Evolutionary conservation across 2,888 invertebrate species (phyloP).

Genomic region (Trilocha varians): DNA sequence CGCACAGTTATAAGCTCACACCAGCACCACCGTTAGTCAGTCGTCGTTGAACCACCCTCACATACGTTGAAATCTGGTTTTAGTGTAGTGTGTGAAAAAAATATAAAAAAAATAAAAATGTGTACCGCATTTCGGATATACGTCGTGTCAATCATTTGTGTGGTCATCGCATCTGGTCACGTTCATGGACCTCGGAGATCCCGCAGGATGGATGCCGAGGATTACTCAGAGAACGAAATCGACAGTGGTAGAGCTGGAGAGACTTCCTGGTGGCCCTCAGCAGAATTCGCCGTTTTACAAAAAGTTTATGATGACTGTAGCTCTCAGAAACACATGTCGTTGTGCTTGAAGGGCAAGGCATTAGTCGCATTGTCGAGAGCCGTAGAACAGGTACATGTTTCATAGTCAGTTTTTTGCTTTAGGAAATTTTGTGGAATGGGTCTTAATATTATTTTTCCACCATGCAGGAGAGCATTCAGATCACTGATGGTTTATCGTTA

Average conservation of each 20-base stretch:
- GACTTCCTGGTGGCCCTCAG: constrained; percentile 69
- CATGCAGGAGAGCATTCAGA: constrained; percentile 73
- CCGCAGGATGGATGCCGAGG: constrained; percentile 57
- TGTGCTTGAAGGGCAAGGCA: constrained; percentile 76
- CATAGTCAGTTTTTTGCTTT: constrained; percentile 11
- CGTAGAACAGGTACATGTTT: constrained; percentile 66
- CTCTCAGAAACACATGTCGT: constrained; percentile 72
- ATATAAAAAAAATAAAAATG: constrained; percentile 52
- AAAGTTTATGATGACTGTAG: constrained; percentile 78
- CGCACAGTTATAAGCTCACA: constrained; percentile 68
- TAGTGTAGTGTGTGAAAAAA: constrained; percentile 55
- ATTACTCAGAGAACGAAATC: constrained; percentile 59
- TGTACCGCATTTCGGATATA: constrained; percentile 64
- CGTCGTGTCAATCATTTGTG: constrained; percentile 57
- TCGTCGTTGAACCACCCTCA: constrained; percentile 60
- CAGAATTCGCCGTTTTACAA: constrained; percentile 72
- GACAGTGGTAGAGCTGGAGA: constrained; percentile 67
- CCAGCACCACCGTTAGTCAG: constrained; percentile 56
- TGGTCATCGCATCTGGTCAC: constrained; percentile 49
- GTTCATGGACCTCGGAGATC: constrained; percentile 60
- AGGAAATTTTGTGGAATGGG: constrained; percentile 23
- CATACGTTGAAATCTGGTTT: constrained; percentile 52
- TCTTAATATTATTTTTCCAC: constrained; percentile 30
- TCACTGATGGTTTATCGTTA: constrained; percentile 74
- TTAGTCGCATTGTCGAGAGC: constrained; percentile 73